These are phyloP conservation scores for Isotomurus palustris DNA, from an alignment of 2,888 invertebrate genomes.

Conservation along the genomic window DNA sequence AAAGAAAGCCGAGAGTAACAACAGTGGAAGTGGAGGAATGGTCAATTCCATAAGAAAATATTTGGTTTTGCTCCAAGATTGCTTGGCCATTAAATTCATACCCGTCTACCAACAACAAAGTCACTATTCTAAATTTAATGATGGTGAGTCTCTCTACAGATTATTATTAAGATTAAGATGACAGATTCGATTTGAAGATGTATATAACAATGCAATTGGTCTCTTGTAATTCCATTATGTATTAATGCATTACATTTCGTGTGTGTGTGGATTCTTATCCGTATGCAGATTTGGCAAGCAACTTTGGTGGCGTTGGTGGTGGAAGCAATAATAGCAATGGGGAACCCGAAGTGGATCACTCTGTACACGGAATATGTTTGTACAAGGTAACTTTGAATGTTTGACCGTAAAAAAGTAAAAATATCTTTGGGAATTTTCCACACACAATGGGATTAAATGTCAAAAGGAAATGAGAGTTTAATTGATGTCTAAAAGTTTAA, in stretches of 20 bases:
- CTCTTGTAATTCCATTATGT: no score
- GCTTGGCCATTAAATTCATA: conserved; percentile 26
- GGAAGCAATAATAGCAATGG: background rate
- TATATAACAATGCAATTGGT: no score
- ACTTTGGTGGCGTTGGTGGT: background rate
- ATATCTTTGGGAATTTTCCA: no score
- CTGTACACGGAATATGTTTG: conserved; percentile 19
- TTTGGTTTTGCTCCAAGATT: conserved; percentile 26
- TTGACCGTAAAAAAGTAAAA: no score
- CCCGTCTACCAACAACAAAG: background rate
- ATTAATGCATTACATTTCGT: no score
- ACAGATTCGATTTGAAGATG: no score
- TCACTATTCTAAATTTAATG: background rate
- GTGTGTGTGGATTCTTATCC: background rate
- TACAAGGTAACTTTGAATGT: conserved; percentile 25
- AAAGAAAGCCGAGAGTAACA: no score
- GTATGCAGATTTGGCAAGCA: background rate
- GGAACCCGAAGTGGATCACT: conserved; percentile 20
- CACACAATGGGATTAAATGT: no score
- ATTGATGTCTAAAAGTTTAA: no score
- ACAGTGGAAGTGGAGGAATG: background rate
- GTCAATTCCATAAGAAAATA: conserved; percentile 6
- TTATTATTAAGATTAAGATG: no score
- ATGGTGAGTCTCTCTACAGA: background rate
- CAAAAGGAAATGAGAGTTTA: no score